These are phyloP conservation scores for Rhegmatorhina hoffmannsi DNA, from an alignment of 2,113 vertebrate species.

Conservation along the genomic window DNA sequence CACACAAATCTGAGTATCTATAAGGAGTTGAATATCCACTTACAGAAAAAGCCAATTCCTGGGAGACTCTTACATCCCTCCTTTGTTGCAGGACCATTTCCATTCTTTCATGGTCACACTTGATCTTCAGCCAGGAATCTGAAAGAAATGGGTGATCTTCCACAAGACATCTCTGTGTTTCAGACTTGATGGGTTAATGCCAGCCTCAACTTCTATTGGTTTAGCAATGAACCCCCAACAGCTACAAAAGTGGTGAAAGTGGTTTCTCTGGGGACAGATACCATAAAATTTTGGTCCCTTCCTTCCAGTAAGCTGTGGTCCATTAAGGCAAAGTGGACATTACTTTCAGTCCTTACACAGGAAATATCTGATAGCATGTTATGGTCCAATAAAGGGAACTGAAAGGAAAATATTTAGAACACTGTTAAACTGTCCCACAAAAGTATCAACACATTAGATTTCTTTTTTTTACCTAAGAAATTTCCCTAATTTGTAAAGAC, in stretches of 20 bases:
- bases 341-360: not conserved
- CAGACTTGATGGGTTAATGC: not conserved
- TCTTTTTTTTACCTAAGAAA: not conserved
- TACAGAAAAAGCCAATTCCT: not conserved
- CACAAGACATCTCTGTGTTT: not conserved
- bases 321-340: not conserved
- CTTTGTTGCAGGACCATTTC: not conserved
- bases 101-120: not conserved
- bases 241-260: not conserved
- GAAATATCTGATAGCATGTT: not conserved
- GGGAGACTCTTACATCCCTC: not conserved
- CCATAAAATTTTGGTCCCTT: not conserved
- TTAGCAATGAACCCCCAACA: not conserved
- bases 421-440: conserved; percentile 13
- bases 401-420: conserved; percentile 33
- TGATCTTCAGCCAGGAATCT: not conserved
- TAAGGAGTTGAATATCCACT: not conserved
- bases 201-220: not conserved
- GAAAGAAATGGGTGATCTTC: not conserved
- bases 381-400: not conserved
- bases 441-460: not conserved
- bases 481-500: conserved; percentile 8
- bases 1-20: not conserved
- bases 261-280: not conserved
- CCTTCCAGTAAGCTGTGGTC: not conserved